These are phyloP conservation scores for Scolanthus callimorphus DNA, from an alignment of 92 coral and sea anemone species.

Conservation along the genomic window DNA sequence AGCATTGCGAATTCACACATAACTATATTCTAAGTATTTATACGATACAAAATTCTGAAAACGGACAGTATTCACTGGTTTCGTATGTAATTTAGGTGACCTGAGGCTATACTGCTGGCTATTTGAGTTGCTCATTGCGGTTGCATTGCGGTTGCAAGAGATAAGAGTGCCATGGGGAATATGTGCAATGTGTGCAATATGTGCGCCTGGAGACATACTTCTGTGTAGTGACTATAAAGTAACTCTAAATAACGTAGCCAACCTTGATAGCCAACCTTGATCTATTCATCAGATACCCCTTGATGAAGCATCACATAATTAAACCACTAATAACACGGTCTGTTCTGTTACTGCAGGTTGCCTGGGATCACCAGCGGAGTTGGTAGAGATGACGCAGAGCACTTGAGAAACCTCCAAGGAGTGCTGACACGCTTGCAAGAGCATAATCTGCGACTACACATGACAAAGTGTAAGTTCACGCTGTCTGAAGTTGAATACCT, in stretches of 20 bases:
- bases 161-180: background rate
- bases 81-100: no score
- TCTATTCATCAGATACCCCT: constrained; percentile 33
- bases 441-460: constrained; percentile 27
- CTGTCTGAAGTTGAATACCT: constrained; percentile 40
- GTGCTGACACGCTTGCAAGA: constrained; percentile 26
- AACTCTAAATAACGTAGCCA: constrained; percentile 34
- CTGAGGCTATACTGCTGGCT: no score
- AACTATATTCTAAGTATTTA: no score
- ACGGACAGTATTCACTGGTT: no score
- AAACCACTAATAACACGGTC: constrained; percentile 38
- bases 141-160: constrained; percentile 1
- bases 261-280: constrained; percentile 25
- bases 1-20: no score
- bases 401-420: constrained; percentile 31
- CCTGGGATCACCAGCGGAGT: constrained; percentile 39
- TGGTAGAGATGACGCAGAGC: constrained; percentile 33
- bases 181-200: constrained; percentile 6
- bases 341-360: constrained; percentile 37
- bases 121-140: no score
- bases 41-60: no score
- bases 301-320: constrained; percentile 1
- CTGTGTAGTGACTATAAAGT: constrained; percentile 38
- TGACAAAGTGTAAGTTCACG: constrained; percentile 37
- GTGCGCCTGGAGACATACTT: constrained; percentile 9